Evolutionary conservation across 2,797 vertebrate genomes (phyloP), one percentile per base, ranked within the genome.

Genomic region (Spatula clypeata): DNA sequence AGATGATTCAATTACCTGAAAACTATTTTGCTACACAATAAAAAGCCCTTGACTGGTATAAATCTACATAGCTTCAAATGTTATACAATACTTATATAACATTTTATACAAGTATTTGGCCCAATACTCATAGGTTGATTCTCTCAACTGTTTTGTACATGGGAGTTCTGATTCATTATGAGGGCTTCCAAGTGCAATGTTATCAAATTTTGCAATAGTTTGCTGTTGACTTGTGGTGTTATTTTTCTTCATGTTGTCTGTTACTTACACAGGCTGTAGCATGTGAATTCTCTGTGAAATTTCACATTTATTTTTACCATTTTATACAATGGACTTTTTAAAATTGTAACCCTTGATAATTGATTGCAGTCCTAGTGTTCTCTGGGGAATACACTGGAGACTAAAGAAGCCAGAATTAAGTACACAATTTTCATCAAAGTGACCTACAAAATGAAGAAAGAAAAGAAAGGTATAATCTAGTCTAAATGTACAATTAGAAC

Each of bases 1-100:
- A 70, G 49, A 72, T 69, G 29, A 69, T 51, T 92, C 36, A 54
- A 79, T 81, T 88, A 91, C 74, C 71, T 92, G 66, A 87, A 92
- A 90, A 73, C 10, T 55, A 27, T 79, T 90, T 67, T 87, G 29
- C 19, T 60, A 8, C 9, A 16, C 2, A 4, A 76, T 76, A 82
- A 73, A 20, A 47, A 73, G 57, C 79, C 93, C 29, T 70, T 6
- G 11, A 21, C 8, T 18, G 6, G 2, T 51, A 79, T 92, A 86
- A 94, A 95, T 92, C 88, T 90, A 79, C 10, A 9, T 55, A 87
- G 86, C 2, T 3, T 32, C 12, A 0, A 75, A 42, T 17, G 16
- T 42, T 42, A 42, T 42, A 42, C 16, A 42, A 42, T 42, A 42
- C 16, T 42, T 42, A 7, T 42, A 17, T 12, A 66, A 7, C 31